Conservation (phyloP, 2,888 invertebrate genomes). For the Phalera bucephala region DNA sequence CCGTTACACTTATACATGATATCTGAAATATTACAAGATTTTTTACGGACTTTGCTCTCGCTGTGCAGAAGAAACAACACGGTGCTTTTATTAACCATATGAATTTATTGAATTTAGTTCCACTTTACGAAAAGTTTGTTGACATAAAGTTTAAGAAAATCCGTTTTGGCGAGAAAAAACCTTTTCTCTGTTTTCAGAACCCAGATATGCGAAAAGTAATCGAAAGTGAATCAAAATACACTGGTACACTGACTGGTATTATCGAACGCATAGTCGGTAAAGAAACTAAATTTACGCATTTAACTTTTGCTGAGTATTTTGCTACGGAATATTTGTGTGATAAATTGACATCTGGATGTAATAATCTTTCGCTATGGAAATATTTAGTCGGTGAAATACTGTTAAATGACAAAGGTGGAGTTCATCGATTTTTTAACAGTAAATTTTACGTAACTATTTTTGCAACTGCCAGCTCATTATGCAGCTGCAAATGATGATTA, state of each 20-base stretch:
- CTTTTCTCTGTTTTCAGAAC: too few species aligned
- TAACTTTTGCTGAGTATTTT: slow-evolving; percentile 24
- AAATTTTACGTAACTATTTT: too few species aligned
- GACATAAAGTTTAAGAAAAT: slow-evolving; percentile 18
- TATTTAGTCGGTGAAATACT: slow-evolving; percentile 11
- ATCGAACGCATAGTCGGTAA: slow-evolving; percentile 10
- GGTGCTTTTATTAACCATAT: not conserved
- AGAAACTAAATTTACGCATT: slow-evolving; percentile 19
- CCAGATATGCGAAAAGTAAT: too few species aligned
- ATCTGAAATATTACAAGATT: slow-evolving; percentile 12
- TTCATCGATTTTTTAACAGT: slow-evolving; percentile 9
- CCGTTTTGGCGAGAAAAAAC: too few species aligned
- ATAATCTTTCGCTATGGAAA: slow-evolving; percentile 4
- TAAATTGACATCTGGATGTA: slow-evolving; percentile 5
- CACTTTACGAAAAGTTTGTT: slow-evolving; percentile 17
- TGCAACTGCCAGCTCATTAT: not conserved
- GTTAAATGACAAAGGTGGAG: not conserved
- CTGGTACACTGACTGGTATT: too few species aligned
- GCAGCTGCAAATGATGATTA: not conserved
- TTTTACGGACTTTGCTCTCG: slow-evolving; percentile 5
- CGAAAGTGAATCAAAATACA: too few species aligned
- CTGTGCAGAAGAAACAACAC: not conserved
- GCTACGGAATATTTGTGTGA: slow-evolving; percentile 17
- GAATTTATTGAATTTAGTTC: slow-evolving; percentile 1
- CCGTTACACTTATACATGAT: slow-evolving; percentile 26